Base-by-base conservation (phyloP, 2,797 vertebrate genomes). In the Danio kyathit region DNA sequence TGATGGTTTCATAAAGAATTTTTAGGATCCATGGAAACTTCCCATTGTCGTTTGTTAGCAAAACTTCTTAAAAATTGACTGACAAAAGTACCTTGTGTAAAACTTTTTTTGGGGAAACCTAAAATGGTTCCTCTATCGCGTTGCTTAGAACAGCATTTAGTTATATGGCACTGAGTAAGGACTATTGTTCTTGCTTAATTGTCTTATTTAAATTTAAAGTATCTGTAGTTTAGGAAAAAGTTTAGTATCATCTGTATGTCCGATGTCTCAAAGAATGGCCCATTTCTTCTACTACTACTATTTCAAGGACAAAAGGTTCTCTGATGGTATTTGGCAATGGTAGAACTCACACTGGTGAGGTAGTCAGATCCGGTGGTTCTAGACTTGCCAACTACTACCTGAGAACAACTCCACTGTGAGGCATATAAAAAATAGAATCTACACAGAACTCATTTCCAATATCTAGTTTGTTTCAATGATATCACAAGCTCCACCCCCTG, bases 261-360 rank as follows among this genome's bases (percentile, higher is more conserved):
- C 56, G 54, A 44, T 29, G 17, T 61, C n/a, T 13, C 56, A 40
- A n/a, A 38, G 43, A 74, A 41, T 9, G 6, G 43, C 43, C 43
- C 6, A 2, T 59, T 29, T 67, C 14, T 41, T 16, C 44, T 60
- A 12, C 29, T 52, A 11, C 44, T 38, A n/a, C 40, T 6, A n/a
- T 66, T 70, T 82, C 74, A 76, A 44, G 82, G 64, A 79, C 61
- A 71, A 46, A 82, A 84, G 78, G 92, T 94, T 95, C 93, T 91
- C 91, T 90, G 91, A 92, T 95, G 93, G 91, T 96, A 89, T 99
- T 99, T 99, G 98, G 98, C 98, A 99, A 99, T 99, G 97, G 97
- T 99, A 99, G 98, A 99, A 99, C 98, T 99, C 98, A 99, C 98
- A 98, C 98, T 99, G 98, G 97, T 98, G 96, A 96, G 94, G 92